These are phyloP conservation scores for Brachionus angularis DNA, from an alignment of 1,140 invertebrate genomes.

Conservation along the genomic window DNA sequence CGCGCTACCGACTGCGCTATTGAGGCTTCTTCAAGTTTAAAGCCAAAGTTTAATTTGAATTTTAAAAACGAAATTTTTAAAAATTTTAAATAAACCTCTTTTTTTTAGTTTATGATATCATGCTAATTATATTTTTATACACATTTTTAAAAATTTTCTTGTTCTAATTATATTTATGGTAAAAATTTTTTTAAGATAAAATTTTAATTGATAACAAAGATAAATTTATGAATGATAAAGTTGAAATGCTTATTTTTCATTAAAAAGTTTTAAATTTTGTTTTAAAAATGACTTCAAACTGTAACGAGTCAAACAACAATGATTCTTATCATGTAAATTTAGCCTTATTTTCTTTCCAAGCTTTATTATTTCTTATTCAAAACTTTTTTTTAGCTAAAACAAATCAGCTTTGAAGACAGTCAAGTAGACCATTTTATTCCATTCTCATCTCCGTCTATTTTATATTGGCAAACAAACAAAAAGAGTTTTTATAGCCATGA, in stretches of 20 bases:
- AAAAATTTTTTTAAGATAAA: neutral
- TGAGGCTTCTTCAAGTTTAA: constrained; percentile 34
- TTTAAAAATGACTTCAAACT: too few species aligned
- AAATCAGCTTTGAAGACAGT: constrained; percentile 35
- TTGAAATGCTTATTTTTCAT: too few species aligned
- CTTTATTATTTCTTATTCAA: neutral
- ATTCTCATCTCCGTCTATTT: constrained; percentile 36
- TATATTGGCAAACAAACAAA: constrained; percentile 28
- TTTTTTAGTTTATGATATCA: too few species aligned
- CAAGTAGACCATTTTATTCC: constrained; percentile 41
- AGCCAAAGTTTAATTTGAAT: neutral
- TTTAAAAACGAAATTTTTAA: neutral
- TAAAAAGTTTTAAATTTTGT: too few species aligned
- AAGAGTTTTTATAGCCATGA: neutral
- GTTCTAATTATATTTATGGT: neutral
- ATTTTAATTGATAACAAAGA: neutral
- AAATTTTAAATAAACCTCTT: neutral
- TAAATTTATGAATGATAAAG: neutral
- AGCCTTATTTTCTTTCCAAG: neutral
- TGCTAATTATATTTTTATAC: too few species aligned
- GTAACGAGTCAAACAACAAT: too few species aligned
- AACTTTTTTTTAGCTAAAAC: constrained; percentile 7
- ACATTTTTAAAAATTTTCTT: too few species aligned
- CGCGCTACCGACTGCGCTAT: constrained; percentile 45
- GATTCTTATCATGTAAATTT: constrained; percentile 38